A percentile compares a stretch with the other conserved stretches of the same genome.
Evolutionary conservation across 2,113 vertebrate species (phyloP).

Genomic region (Zapornia atra): DNA sequence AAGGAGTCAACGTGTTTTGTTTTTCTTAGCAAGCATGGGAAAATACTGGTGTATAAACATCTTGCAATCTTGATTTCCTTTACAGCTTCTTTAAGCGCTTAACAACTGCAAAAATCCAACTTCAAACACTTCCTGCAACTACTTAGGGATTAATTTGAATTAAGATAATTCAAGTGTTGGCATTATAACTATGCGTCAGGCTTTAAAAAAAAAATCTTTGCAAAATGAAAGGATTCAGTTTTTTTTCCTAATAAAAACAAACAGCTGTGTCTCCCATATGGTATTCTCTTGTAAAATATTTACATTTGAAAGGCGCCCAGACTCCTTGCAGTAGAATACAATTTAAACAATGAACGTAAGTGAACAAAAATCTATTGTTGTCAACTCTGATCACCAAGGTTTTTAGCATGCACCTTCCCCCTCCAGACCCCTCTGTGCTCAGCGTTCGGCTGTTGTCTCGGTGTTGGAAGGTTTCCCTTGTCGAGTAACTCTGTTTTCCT

Average conservation of each 20-base stretch:
- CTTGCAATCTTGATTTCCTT: slow-evolving; percentile 41
- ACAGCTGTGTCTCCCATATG: slow-evolving; percentile 75
- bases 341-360: slow-evolving; percentile 62
- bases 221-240: slow-evolving; percentile 58
- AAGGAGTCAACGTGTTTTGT: background rate
- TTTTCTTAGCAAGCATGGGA: background rate
- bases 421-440: background rate
- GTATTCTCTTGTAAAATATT: slow-evolving; percentile 76
- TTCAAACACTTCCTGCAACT: slow-evolving; percentile 55
- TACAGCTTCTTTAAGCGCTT: slow-evolving; percentile 25
- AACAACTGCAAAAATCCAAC: slow-evolving; percentile 37
- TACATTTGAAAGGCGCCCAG: slow-evolving; percentile 75
- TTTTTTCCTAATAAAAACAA: slow-evolving; percentile 72
- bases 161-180: slow-evolving; percentile 67
- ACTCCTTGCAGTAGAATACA: slow-evolving; percentile 53
- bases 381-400: slow-evolving; percentile 13
- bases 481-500: background rate
- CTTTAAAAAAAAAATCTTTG: slow-evolving; percentile 25
- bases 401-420: background rate
- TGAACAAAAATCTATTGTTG: slow-evolving; percentile 42
- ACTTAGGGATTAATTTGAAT: slow-evolving; percentile 67
- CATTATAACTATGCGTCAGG: background rate
- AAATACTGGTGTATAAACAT: background rate
- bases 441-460: rapidly evolving
- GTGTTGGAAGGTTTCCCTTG: background rate